Base-by-base conservation (phyloP, 92 coral and sea anemone species). In the Nematostella vectensis region DNA sequence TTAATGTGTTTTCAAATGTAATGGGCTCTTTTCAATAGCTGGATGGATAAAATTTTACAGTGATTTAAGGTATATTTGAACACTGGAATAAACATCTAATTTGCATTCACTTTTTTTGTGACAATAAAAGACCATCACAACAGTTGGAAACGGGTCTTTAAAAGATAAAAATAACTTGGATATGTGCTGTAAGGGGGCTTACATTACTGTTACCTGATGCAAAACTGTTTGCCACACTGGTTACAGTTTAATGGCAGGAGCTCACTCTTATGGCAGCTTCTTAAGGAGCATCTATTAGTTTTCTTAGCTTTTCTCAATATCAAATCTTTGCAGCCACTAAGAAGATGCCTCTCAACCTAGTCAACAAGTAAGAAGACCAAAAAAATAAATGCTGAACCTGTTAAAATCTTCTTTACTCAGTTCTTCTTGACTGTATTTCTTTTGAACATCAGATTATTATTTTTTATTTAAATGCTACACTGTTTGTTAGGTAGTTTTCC, bases 301-400 rank as follows among this genome's bases (percentile, higher is more conserved):
- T 87, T 91, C 81, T 86, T 91, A 21, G 93, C 65, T 43, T 77
- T 91, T 27, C 67, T 79, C 38, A 86, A 54, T 17, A 91, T 74
- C 48, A 81, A 75, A 29, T 83, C 85, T 69, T 78, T 91, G 49
- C 98, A 91, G 38, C 98, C 96, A 86, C 98, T 91, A 24, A 86
- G 69, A 12, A 91, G 58, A 42, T 91, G 98, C 48, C 62, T 74
- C 37, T 82, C 86, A 51, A 91, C 96, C 93, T 85, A 61, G 16
- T 38, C 16, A 18, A 68, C 20, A 29, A 6, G 28, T 29, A 33
- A n/a, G 10, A 54, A 48, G 47, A 11, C n/a, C 25, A 31, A 11
- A 12, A 0, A 27, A 21, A 3, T 19, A 38, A 28, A 27, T 4
- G 15, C 23, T 22, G 13, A 28, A 18, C 28, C 27, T 29, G 39